Evolutionary conservation across 2,797 vertebrate species (phyloP).

Genomic region (Erethizon dorsatum): DNA sequence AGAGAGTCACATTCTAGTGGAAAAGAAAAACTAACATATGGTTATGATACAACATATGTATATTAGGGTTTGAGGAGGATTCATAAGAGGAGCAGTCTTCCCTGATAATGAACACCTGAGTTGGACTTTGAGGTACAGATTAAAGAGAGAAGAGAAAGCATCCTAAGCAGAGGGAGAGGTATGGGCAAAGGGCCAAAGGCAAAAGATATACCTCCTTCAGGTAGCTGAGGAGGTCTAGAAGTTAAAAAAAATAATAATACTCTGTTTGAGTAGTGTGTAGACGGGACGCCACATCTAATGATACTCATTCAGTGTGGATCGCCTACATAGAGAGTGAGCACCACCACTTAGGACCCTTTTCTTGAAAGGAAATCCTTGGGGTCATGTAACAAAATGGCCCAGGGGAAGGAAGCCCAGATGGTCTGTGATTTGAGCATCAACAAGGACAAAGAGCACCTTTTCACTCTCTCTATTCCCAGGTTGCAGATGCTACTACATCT

Average conservation of each 20-base stretch:
- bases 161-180: background rate
- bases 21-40: background rate
- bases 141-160: slow-evolving; percentile 47
- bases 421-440: background rate
- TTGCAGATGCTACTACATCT: background rate
- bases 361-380: slow-evolving; percentile 1
- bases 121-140: slow-evolving; percentile 51
- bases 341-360: background rate
- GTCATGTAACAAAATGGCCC: background rate
- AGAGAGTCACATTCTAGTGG: background rate
- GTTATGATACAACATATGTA: background rate
- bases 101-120: slow-evolving; percentile 59
- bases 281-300: background rate
- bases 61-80: background rate
- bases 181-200: background rate
- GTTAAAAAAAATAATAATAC: background rate
- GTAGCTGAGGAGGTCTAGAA: background rate
- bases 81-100: background rate
- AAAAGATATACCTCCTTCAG: background rate
- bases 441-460: background rate
- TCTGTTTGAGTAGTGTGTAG: slow-evolving; percentile 6
- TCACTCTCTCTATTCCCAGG: background rate
- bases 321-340: background rate
- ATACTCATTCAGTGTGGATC: background rate
- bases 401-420: background rate